Evolutionary conservation across 2,888 invertebrate genomes (phyloP).

Genomic region (Acrocera orbiculus): DNA sequence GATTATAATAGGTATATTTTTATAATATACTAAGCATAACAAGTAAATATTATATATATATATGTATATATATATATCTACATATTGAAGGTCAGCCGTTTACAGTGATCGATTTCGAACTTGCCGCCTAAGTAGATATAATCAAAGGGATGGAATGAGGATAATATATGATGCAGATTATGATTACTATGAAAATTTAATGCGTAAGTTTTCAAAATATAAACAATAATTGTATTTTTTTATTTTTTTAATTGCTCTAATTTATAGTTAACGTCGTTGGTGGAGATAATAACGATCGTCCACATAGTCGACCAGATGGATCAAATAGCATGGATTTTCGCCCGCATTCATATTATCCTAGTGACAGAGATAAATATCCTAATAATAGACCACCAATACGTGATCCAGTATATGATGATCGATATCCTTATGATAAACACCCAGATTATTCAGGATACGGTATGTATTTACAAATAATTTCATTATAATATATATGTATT

Average conservation of each 20-base stretch:
- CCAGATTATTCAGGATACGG: conserved; percentile 10
- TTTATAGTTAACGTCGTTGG: conserved; percentile 31
- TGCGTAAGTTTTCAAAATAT: conserved; percentile 50
- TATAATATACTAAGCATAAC: neutral
- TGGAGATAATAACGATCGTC: conserved; percentile 20
- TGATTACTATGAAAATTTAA: conserved; percentile 83
- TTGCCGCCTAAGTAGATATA: conserved; percentile 69
- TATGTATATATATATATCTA: too few relatives aligned
- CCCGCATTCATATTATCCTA: conserved; percentile 15
- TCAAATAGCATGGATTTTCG: conserved; percentile 19
- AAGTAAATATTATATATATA: neutral
- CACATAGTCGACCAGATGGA: conserved; percentile 18
- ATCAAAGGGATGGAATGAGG: conserved; percentile 72
- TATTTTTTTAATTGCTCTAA: neutral
- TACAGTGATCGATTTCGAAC: conserved; percentile 74
- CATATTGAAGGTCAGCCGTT: conserved; percentile 49
- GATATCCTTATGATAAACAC: conserved; percentile 25
- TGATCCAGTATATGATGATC: conserved; percentile 21
- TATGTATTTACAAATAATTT: conserved; percentile 4
- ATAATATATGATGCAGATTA: conserved; percentile 81
- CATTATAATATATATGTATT: neutral
- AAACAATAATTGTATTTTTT: neutral
- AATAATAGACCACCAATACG: conserved; percentile 25
- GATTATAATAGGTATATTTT: neutral
- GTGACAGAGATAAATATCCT: conserved; percentile 32